Evolutionary conservation across 2,797 vertebrate species (phyloP).

Genomic region (Coregonus ussuriensis): DNA sequence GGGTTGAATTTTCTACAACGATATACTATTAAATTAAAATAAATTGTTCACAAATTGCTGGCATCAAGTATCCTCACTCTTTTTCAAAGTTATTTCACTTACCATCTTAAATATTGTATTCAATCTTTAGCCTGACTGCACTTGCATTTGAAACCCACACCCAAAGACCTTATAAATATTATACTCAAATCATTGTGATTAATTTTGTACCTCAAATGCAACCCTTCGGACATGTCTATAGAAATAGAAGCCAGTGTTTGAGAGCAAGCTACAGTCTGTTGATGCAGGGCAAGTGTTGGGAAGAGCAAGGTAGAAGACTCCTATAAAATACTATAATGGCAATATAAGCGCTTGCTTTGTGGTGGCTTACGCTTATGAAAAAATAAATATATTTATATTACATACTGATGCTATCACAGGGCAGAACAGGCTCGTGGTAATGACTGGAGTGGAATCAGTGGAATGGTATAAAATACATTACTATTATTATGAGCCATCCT

Average conservation of each 20-base stretch:
- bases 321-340: slow-evolving; percentile 13
- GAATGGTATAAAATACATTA: no score
- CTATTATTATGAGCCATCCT: no score
- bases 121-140: slow-evolving; percentile 8
- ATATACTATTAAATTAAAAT: slow-evolving; percentile 34
- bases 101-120: not conserved
- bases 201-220: not conserved
- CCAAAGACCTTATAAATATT: not conserved
- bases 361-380: slow-evolving; percentile 22
- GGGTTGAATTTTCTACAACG: slow-evolving; percentile 45
- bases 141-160: not conserved
- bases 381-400: slow-evolving; percentile 27
- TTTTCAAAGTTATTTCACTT: not conserved
- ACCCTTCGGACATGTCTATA: not conserved
- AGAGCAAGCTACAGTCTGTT: slow-evolving; percentile 14
- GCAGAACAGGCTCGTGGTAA: no score
- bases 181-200: not conserved
- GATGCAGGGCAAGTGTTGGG: not conserved
- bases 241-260: slow-evolving; percentile 12
- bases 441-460: no score
- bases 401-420: not conserved
- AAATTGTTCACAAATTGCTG: slow-evolving; percentile 37
- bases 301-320: slow-evolving; percentile 22
- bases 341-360: slow-evolving; percentile 12
- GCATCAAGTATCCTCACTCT: slow-evolving; percentile 25